phyloP scores from a whole-genome alignment of 2,888 invertebrate genomes.

The Xestia c-nigrum region DNA sequence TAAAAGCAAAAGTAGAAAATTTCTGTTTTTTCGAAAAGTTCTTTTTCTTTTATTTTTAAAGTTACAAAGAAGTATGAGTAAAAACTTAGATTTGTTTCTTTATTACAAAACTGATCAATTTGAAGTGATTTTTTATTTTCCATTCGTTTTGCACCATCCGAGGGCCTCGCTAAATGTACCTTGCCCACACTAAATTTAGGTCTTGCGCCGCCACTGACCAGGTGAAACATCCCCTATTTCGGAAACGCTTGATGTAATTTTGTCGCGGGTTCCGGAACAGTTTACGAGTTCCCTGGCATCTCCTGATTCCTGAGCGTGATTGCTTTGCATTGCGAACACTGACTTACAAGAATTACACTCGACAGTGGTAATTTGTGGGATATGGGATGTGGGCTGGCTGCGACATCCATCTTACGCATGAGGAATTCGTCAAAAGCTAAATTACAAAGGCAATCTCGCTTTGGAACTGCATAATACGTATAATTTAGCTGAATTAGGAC shows the following conservation, averaged over 20 bases:
- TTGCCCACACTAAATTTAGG: too few species aligned
- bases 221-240: background rate
- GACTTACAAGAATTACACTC: slow-evolving; percentile 8
- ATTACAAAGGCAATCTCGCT: slow-evolving; percentile 27
- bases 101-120: too few species aligned
- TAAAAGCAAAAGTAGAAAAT: too few species aligned
- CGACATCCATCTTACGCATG: background rate
- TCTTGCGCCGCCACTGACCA: too few species aligned
- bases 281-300: slow-evolving; percentile 1
- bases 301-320: background rate
- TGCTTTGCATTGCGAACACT: slow-evolving; percentile 11
- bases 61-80: too few species aligned
- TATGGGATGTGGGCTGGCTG: slow-evolving; percentile 9
- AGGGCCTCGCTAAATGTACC: too few species aligned
- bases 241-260: background rate
- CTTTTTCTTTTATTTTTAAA: too few species aligned
- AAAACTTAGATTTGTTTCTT: too few species aligned
- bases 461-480: slow-evolving; percentile 47
- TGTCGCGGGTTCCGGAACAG: background rate
- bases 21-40: too few species aligned
- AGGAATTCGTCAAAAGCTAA: slow-evolving; percentile 26
- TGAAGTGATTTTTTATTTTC: too few species aligned
- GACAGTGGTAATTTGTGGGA: background rate
- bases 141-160: too few species aligned
- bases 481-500: slow-evolving; percentile 40